Evolutionary conservation across 2,797 vertebrate species (phyloP).

Genomic region (Ataeniobius toweri): DNA sequence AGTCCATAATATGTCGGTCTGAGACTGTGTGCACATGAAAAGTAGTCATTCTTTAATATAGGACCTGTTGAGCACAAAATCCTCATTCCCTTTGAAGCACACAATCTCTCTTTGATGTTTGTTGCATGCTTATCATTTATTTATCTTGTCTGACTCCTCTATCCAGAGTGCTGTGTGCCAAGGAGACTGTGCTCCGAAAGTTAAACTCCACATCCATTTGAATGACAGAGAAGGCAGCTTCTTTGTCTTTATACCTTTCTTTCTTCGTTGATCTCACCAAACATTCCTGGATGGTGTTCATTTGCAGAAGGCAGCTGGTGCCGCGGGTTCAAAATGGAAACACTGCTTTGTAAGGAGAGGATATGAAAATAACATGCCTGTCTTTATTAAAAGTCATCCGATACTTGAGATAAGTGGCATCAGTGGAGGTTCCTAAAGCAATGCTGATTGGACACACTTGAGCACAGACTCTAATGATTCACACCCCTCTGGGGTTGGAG

Average conservation of each 20-base stretch:
- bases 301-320: constrained; percentile 33
- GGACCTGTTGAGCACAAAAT: constrained; percentile 51
- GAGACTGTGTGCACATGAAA: constrained; percentile 34
- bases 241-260: not conserved
- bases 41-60: constrained; percentile 53
- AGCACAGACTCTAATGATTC: constrained; percentile 59
- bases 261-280: not conserved
- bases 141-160: constrained; percentile 70
- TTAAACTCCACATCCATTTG: constrained; percentile 27
- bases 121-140: constrained; percentile 80
- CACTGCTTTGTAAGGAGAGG: constrained; percentile 18
- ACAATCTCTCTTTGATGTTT: constrained; percentile 80
- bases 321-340: constrained; percentile 45
- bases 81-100: constrained; percentile 77
- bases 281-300: not conserved
- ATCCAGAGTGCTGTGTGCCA: constrained; percentile 16
- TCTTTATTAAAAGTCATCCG: constrained; percentile 47
- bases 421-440: constrained; percentile 26
- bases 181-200: constrained; percentile 42
- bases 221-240: constrained; percentile 16
- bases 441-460: constrained; percentile 59
- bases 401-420: constrained; percentile 56
- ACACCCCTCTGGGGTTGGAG: constrained; percentile 41
- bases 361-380: constrained; percentile 48
- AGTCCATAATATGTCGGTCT: constrained; percentile 6